Evolutionary conservation across 2,113 vertebrate genomes (phyloP), one percentile per base, ranked within the genome.

Genomic region (Ornithorhynchus anatinus): DNA sequence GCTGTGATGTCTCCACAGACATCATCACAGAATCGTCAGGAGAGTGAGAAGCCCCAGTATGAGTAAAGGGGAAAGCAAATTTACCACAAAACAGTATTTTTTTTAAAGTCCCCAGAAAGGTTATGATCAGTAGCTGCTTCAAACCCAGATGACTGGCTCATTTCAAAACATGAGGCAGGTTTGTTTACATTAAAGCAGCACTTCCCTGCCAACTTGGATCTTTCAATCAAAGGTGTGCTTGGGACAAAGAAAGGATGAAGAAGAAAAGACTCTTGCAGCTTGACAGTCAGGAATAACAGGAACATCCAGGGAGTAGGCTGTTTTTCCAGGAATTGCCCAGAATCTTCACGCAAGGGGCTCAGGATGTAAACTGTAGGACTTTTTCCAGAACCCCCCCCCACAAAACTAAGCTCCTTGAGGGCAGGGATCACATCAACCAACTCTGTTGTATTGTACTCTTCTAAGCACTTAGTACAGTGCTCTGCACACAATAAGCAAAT

Each of bases 161-260:
- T 44, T 79, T 82, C 62, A 66, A 64, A 83, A 80, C 40, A 69
- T 8, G 47, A 43, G 45, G 27, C 0, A 0, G 11, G 20, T 43
- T 20, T 44, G 59, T 66, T 87, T 78, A 83, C 59, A 78, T 54
- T 33, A 16, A 78, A 78, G 31, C 63, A 53, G 39, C 60, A 72
- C 64, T 79, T 69, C 53, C 32, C 23, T 66, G 79, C 70, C 82
- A 88, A 70, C 38, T 27, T 14, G 35, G 54, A 45, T 33, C 48
- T 17, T 22, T 10, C 1, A 5, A 17, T 45, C 40, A 36, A 43
- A 54, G 33, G 15, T 52, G 25, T 27, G 5, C 0, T 0, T 27
- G 36, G 54, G 36, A n/a, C 45, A 29, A 37, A 27, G 67, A 59
- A 56, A 37, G 20, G 17, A 31, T 0, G 5, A 15, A 14, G 36